A percentile compares a stretch with the other conserved stretches of the same genome.
These are phyloP conservation scores for Gorsachius goisagi DNA, from an alignment of 2,113 vertebrate genomes.

Conservation along the genomic window DNA sequence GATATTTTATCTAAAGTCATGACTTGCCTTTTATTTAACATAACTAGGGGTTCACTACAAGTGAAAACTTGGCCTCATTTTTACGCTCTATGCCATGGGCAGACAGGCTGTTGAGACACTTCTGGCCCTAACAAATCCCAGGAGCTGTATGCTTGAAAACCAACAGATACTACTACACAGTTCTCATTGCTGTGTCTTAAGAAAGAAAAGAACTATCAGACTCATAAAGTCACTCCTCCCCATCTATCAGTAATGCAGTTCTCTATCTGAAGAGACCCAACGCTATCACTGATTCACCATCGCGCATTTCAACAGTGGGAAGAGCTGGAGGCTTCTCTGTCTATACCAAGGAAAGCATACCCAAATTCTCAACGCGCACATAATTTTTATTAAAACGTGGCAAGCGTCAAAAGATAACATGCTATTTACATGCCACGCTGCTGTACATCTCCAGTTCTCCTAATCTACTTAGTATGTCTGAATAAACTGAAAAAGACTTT, in stretches of 20 bases:
- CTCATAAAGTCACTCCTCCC: not conserved
- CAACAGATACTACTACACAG: not conserved
- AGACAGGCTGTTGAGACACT: not conserved
- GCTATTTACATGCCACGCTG: not conserved
- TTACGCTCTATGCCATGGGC: not conserved
- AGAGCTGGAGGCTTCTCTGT: not conserved
- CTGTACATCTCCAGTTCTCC: not conserved
- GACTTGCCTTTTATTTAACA: not conserved
- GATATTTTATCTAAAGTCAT: not conserved
- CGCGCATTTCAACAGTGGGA: accelerated
- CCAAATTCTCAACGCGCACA: not conserved
- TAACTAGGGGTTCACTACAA: not conserved
- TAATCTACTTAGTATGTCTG: accelerated
- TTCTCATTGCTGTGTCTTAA: not conserved
- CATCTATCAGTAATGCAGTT: not conserved
- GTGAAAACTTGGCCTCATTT: not conserved
- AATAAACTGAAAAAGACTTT: not conserved
- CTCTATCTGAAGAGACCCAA: not conserved
- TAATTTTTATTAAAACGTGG: not conserved
- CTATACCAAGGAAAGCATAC: not conserved
- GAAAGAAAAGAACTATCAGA: too few relatives aligned
- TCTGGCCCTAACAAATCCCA: not conserved
- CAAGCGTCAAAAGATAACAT: not conserved
- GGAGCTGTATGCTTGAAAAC: not conserved
- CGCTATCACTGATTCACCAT: not conserved